Evolutionary conservation across 2,113 vertebrate genomes (phyloP).

Genomic region (Kryptolebias marmoratus): DNA sequence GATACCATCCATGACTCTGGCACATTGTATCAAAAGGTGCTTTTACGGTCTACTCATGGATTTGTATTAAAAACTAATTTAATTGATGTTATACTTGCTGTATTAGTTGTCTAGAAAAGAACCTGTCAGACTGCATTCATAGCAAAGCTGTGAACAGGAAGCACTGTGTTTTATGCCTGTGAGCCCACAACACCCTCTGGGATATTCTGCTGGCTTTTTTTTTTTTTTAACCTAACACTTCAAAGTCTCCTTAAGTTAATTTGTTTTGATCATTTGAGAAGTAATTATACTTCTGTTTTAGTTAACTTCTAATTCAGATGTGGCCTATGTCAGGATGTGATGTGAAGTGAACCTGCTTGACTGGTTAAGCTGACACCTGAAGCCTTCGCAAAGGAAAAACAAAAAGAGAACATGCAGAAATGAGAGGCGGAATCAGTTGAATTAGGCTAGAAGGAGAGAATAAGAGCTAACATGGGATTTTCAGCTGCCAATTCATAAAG

Average conservation of each 20-base stretch:
- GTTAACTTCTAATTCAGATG: slow-evolving; percentile 58
- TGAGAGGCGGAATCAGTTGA: slow-evolving; percentile 34
- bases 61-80: background rate
- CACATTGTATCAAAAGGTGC: slow-evolving; percentile 7
- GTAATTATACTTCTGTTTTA: slow-evolving; percentile 68
- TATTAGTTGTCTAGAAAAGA: slow-evolving; percentile 3
- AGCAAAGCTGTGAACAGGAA: background rate
- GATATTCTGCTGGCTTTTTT: slow-evolving; percentile 32
- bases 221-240: slow-evolving; percentile 65
- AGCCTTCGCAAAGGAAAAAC: slow-evolving; percentile 58
- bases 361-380: slow-evolving; percentile 70
- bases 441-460: background rate
- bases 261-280: slow-evolving; percentile 67
- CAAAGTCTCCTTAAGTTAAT: slow-evolving; percentile 58
- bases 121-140: slow-evolving; percentile 9
- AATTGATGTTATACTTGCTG: background rate
- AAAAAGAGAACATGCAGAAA: slow-evolving; percentile 42
- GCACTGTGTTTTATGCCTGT: slow-evolving; percentile 44
- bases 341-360: slow-evolving; percentile 69
- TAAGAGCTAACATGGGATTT: slow-evolving; percentile 69
- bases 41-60: slow-evolving; percentile 17
- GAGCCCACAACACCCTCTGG: slow-evolving; percentile 47
- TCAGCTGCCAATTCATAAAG: slow-evolving; percentile 73
- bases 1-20: slow-evolving; percentile 18
- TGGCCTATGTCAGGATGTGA: slow-evolving; percentile 42